Evolutionary conservation across 2,888 invertebrate species (phyloP), one percentile per base, ranked within the genome.

Genomic region (Meteorus colon): DNA sequence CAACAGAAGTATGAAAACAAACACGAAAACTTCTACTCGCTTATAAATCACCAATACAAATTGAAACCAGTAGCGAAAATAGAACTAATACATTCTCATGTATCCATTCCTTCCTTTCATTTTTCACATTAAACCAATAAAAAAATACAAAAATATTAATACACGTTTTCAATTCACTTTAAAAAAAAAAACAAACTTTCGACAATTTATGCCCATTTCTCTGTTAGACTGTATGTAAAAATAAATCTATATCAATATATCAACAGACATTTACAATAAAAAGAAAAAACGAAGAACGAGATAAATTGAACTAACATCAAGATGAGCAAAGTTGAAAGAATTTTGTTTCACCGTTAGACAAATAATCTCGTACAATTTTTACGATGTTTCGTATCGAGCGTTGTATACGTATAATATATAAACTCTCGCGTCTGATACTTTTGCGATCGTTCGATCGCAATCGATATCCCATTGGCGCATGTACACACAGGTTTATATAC

Each of bases 271-370:
- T 6, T n/a, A n/a, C 4, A n/a, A 48, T 4, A n/a, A 45, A 45
- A 45, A 10, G 12, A 45, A 45, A 45, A 45, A 14, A 45, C 2
- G 1, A 45, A 45, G 3, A 16, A 48, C n/a, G 24, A 55, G 10
- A 55, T 8, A 55, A 19, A n/a, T 55, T 55, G 19, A 48, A 48
- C 14, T 45, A 10, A 45, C 48, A 48, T 37, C 16, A 3, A 65
- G 37, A 34, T 37, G 16, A 65, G 24, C n/a, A 1, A 8, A 37
- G 34, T 37, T n/a, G 6, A 31, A n/a, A 19, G 12, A n/a, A 31
- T 71, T 71, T 62, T 45, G 27, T 27, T 71, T 71, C 62, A 71
- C 71, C 62, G 71, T 71, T 71, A 62, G 71, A 45, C 48, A 71
- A 71, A 71, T 71, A 48, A 71, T 71, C 41, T 41, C 62, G 45